A percentile compares a stretch with the other conserved stretches of the same genome.
These are phyloP conservation scores for Myotis yumanensis DNA, from an alignment of 2,113 vertebrate species.

Conservation along the genomic window DNA sequence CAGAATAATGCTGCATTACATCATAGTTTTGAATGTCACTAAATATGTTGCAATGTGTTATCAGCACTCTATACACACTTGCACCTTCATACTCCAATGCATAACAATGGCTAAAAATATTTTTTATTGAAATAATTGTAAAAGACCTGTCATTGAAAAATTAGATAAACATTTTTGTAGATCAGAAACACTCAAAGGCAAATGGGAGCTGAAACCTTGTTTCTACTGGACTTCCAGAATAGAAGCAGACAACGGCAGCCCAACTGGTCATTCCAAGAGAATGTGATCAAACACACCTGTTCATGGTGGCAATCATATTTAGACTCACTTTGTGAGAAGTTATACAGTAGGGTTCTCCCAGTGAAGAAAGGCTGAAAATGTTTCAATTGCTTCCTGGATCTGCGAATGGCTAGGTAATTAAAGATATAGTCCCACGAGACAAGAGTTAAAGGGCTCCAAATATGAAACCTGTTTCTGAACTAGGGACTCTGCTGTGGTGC, in stretches of 20 bases:
- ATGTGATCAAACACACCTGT: background rate
- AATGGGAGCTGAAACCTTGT: background rate
- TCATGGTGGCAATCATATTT: background rate
- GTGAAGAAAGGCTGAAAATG: background rate
- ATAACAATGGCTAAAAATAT: background rate
- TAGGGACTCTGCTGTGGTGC: background rate
- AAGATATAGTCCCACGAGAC: background rate
- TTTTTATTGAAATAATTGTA: background rate
- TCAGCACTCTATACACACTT: background rate
- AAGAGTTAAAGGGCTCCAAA: background rate
- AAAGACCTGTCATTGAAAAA: background rate
- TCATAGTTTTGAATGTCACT: background rate
- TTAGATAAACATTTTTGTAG: background rate
- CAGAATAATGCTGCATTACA: background rate
- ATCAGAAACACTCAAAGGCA: background rate
- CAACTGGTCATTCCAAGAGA: background rate
- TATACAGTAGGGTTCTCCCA: background rate
- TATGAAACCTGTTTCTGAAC: background rate
- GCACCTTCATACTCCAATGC: background rate
- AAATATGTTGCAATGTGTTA: background rate
- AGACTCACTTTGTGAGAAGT: background rate
- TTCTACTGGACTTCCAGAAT: background rate
- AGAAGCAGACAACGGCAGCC: background rate
- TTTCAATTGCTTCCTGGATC: background rate
- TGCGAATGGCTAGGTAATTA: background rate